Evolutionary conservation across 1,140 invertebrate species (phyloP), one percentile per base, ranked within the genome.

Genomic region (Drosophila ficusphila): DNA sequence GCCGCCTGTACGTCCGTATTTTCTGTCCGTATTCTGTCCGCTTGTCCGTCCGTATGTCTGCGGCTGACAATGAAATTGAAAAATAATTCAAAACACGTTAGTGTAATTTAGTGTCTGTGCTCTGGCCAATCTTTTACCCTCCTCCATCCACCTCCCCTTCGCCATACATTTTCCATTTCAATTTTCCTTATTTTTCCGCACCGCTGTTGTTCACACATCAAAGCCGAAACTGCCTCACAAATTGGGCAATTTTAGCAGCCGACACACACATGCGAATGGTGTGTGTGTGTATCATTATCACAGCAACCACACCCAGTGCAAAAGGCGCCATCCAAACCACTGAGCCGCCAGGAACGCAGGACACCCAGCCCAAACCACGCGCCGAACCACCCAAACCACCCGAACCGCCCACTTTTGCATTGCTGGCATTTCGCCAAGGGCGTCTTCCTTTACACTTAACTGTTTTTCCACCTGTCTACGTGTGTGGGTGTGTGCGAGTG

Each of bases 31-130:
- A 39, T 34, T 57, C 60, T 36, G 27, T 34, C 21, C 18, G 36
- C 11, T 8, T 16, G 33, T 31, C 11, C 27, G 19, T 42, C 16
- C 16, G 56, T 57, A 14, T 71, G 67, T 73, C 69, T 73, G 70
- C 44, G 81, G 82, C 81, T 75, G 81, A 86, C 81, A 86, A 88
- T 89, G 74, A 88, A 88, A 88, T 88, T 88, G 82, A 88, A 88
- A 88, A 88, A 88, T 88, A 88, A 88, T 88, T 88, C 82, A 88
- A 88, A 88, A 88, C 82, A 88, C 82, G 82, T 88, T 88, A 88
- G 82, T 88, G 83, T 88, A 88, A 88, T 88, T 88, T 88, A 88
- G 82, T 86, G 82, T 73, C 76, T 77, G 58, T 77, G 58, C 57
- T 38, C 58, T 70, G 76, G 48, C 33, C 42, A 46, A 46, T 44